Base-by-base conservation (phyloP, 2,888 invertebrate genomes). In the Atethmia centrago region DNA sequence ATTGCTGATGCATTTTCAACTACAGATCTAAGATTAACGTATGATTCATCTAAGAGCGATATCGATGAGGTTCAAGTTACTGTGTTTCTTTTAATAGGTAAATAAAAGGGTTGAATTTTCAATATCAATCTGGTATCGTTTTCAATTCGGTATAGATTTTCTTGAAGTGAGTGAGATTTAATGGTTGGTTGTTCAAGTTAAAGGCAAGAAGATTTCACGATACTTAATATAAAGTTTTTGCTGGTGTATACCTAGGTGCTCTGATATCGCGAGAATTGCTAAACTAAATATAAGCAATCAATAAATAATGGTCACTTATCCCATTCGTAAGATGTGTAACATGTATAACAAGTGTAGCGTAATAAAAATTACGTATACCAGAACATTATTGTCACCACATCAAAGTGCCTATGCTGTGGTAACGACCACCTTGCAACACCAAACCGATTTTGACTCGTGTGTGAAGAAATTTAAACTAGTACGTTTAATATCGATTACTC, bases 381-480 rank as follows among this genome's bases (percentile, higher is more conserved):
- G n/a, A 45, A 64, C 63, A 59, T 77, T 73, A 86, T 86, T 85
- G 81, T 86, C 83, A 79, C 81, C 81, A 65, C 73, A 85, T 75
- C 62, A 82, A 73, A 79, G 73, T 84, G 71, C 40, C 63, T 58
- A 61, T 71, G 58, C 67, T 83, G 76, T 73, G 78, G 83, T 76
- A 75, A 84, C 74, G 25, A 25, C 25, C 53, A 59, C 21, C 66
- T 87, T 87, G 55, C 87, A 66, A 79, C 74, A 86, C 49, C 49
- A 25, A 75, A 68, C 69, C 75, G 51, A 74, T 85, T 79, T 79
- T 74, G 74, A 75, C 40, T 71, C 74, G 77, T 80, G 79, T 84
- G 80, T 86, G 80, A 82, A 68, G 84, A 87, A 87, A 87, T 81
- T 80, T 75, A 71, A 81, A 74, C 77, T 75, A 77, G 69, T 70